Percentiles rank a stretch among this genome's conserved stretches.
These are phyloP conservation scores for Enchytraeus crypticus DNA, from an alignment of 2,888 invertebrate species.

Conservation along the genomic window DNA sequence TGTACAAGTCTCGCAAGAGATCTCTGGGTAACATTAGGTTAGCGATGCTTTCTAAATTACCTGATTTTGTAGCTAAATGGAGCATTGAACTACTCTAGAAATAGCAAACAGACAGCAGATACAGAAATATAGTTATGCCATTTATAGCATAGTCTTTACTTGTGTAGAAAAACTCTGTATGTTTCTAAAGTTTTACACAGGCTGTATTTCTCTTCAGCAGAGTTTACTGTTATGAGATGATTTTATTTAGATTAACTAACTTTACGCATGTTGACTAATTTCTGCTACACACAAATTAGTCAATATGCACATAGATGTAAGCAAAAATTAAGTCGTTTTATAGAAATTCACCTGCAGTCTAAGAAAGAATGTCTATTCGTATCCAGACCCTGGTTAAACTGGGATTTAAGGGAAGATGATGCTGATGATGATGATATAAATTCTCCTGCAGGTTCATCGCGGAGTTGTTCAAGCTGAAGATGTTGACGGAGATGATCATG, in stretches of 20 bases:
- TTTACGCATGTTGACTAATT: no score
- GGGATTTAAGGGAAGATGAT: background rate
- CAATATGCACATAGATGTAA: background rate
- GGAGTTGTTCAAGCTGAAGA: constrained; percentile 81
- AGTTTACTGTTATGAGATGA: no score
- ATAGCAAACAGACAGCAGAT: no score
- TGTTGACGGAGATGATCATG: constrained; percentile 82
- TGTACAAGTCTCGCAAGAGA: constrained; percentile 15
- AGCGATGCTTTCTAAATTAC: background rate
- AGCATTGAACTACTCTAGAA: no score
- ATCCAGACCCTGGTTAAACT: no score
- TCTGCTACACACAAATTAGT: no score
- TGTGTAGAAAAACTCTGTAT: background rate
- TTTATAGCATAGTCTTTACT: no score
- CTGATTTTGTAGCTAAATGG: background rate
- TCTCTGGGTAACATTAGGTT: constrained; percentile 28
- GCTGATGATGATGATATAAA: background rate
- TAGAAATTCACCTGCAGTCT: background rate
- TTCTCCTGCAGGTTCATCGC: constrained; percentile 58
- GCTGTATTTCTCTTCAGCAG: no score
- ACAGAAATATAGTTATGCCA: no score
- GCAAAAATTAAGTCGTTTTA: background rate
- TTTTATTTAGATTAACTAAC: no score
- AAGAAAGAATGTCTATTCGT: no score
- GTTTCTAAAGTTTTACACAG: background rate